phyloP scores from a whole-genome alignment of 2,113 vertebrate genomes.

The Burhinus oedicnemus region DNA sequence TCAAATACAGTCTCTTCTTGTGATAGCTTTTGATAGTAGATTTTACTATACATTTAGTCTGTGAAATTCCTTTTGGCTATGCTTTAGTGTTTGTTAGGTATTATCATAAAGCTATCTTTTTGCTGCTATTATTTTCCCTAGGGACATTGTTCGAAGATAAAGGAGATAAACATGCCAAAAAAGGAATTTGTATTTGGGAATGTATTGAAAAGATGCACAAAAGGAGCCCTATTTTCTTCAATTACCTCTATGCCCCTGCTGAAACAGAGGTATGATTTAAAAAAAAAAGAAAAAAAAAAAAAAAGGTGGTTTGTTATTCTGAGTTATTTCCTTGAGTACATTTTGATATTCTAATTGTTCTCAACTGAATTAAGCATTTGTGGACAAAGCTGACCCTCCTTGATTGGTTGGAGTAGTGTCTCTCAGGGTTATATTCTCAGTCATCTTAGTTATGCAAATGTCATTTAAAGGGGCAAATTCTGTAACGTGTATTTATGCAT shows the following conservation, averaged over 20 bases:
- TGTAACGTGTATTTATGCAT: background rate
- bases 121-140: conserved; percentile 59
- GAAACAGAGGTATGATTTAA: conserved; percentile 80
- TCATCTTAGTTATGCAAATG: background rate
- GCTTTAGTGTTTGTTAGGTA: background rate
- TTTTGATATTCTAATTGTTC: background rate
- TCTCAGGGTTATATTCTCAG: background rate
- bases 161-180: conserved; percentile 91
- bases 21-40: background rate
- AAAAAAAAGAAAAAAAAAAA: no score
- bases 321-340: background rate
- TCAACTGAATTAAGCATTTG: background rate
- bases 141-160: conserved; percentile 96
- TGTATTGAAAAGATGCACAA: conserved; percentile 92
- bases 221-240: conserved; percentile 93
- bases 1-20: background rate
- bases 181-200: conserved; percentile 96
- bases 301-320: background rate
- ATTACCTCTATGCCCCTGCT: conserved; percentile 90
- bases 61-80: background rate
- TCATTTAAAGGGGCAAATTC: background rate
- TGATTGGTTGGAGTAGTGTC: background rate
- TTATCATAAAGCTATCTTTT: background rate
- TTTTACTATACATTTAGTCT: background rate
- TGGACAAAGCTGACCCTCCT: background rate